Evolutionary conservation across 2,888 invertebrate species (phyloP).

Genomic region (Drosophila stalkeri): DNA sequence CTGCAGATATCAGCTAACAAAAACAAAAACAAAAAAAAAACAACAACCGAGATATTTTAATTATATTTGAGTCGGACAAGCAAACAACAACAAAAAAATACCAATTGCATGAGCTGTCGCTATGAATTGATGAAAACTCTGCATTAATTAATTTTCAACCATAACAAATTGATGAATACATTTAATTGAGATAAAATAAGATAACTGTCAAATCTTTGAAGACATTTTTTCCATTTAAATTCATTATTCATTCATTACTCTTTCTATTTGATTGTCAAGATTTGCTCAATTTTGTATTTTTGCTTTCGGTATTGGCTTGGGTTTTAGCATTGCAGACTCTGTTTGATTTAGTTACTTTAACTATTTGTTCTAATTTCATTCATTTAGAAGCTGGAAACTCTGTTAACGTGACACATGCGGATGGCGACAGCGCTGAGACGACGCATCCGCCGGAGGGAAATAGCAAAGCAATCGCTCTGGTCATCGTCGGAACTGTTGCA

Average conservation of each 20-base stretch:
- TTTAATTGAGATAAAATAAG: no score
- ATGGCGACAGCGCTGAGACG: constrained; percentile 27
- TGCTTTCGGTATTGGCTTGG: constrained; percentile 7
- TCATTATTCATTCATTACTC: not conserved
- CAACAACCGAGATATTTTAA: constrained; percentile 57
- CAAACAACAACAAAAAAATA: constrained; percentile 7
- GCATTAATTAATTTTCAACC: not conserved
- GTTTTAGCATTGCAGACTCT: constrained; percentile 6
- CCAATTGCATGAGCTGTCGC: not conserved
- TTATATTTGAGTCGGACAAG: constrained; percentile 52
- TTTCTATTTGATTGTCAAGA: not conserved
- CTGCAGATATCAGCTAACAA: constrained; percentile 4
- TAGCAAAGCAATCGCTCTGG: constrained; percentile 91
- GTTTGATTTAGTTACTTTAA: not conserved
- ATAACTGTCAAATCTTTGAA: not conserved
- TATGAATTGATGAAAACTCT: not conserved
- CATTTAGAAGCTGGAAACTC: constrained; percentile 64
- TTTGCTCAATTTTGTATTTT: not conserved
- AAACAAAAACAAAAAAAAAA: constrained; percentile 18
- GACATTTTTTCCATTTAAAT: not conserved
- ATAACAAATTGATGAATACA: no score
- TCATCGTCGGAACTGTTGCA: constrained; percentile 88
- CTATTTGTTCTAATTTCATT: not conserved
- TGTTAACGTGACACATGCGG: constrained; percentile 76
- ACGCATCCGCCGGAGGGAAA: constrained; percentile 85